Evolutionary conservation across 2,888 invertebrate species (phyloP), one percentile per base, ranked within the genome.

Genomic region (Diarsia mendica): DNA sequence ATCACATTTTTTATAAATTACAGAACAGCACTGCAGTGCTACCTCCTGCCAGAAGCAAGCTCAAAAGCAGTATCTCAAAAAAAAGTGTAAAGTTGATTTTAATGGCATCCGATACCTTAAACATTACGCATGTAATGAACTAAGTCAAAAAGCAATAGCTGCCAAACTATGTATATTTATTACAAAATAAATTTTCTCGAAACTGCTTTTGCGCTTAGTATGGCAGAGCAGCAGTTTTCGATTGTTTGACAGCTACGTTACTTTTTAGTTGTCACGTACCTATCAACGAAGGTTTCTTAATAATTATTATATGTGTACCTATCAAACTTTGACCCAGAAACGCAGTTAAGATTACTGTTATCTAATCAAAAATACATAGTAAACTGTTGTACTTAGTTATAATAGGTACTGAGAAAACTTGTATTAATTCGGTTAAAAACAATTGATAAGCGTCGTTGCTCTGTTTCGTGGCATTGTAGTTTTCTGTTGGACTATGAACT

Each of bases 371-470:
- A 58, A 6, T 10, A 66, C 8, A 33, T 6, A 51, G 28, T 28
- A 5, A n/a, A 33, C 8, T 61, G 10, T 28, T 28, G n/a, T n/a
- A n/a, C 2, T 2, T 55, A 53, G 11, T n/a, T 10, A 2, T 23
- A 28, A 58, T 66, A n/a, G n/a, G n/a, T n/a, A 20, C n/a, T 9
- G 11, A 5, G 23, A 58, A 51, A n/a, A 23, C 4, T 23, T 33
- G 51, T 82, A 66, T 13, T 28, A 44, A 20, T 76, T 58, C 10
- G 44, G 28, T 55, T 60, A 60, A 63, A 75, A 78, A 60, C 23
- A 63, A 67, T 60, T 67, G 69, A 70, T 78, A 67, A 72, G 63
- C 18, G 15, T 28, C 49, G 67, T 20, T 55, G 44, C 39, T 67
- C 48, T 18, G 63, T 63, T 55, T 67, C 68, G 63, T 83, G 55